phyloP scores from a whole-genome alignment of 2,797 vertebrate genomes.

The Danio kyathit region DNA sequence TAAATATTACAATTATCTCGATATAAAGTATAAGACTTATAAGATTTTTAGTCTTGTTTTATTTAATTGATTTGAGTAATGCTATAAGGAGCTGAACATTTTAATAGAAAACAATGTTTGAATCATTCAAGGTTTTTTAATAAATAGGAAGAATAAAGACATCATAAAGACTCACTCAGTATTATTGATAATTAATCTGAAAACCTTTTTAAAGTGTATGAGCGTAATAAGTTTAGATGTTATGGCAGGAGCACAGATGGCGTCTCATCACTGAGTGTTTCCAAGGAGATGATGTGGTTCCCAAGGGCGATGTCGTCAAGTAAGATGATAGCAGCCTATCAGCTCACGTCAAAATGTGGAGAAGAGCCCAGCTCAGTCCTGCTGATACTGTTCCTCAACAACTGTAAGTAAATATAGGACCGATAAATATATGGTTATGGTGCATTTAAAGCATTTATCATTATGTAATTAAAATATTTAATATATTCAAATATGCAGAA shows the following conservation, averaged over 20 bases:
- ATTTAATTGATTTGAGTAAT: background rate
- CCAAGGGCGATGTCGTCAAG: slow-evolving; percentile 65
- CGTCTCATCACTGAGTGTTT: slow-evolving; percentile 65
- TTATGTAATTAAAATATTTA: too few species aligned
- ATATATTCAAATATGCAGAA: background rate
- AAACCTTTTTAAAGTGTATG: too few species aligned
- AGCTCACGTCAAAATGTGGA: slow-evolving; percentile 69
- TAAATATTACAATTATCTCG: background rate
- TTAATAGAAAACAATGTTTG: background rate
- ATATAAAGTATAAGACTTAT: too few species aligned
- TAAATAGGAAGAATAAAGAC: background rate
- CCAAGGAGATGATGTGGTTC: slow-evolving; percentile 64
- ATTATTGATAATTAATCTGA: background rate
- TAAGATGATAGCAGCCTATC: slow-evolving; percentile 61
- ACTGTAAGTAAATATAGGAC: background rate
- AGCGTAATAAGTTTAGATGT: background rate
- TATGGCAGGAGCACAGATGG: slow-evolving; percentile 70
- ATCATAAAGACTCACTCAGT: background rate
- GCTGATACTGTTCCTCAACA: background rate
- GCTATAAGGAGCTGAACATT: background rate
- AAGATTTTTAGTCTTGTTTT: background rate
- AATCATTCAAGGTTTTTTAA: background rate
- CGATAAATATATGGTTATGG: background rate
- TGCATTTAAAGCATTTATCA: background rate
- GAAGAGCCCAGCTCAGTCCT: slow-evolving; percentile 38